A percentile compares a stretch with the other conserved stretches of the same genome.
These are phyloP conservation scores for Nyctalus aviator DNA, from an alignment of 2,797 vertebrate genomes.

Conservation along the genomic window DNA sequence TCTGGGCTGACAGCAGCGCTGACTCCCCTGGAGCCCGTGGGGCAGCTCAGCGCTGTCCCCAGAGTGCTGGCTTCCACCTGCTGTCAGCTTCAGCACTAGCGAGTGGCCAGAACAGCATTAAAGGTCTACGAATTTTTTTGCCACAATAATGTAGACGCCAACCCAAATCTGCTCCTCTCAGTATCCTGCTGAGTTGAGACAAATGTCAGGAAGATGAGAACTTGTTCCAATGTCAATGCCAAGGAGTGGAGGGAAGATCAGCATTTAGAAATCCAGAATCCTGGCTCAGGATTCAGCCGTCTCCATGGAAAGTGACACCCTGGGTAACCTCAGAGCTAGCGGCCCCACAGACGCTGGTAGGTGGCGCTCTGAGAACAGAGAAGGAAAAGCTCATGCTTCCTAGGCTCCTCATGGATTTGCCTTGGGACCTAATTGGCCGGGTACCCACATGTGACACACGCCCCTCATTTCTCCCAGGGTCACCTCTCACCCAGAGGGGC, in stretches of 20 bases:
- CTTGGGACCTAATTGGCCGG: fast-evolving
- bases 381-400: not conserved
- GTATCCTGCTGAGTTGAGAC: not conserved
- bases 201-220: not conserved
- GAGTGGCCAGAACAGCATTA: not conserved
- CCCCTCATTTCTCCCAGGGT: not conserved
- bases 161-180: not conserved
- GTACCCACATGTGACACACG: fast-evolving
- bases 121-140: not conserved
- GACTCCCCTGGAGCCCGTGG: not conserved
- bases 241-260: not conserved
- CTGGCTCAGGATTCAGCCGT: not conserved
- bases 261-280: not conserved
- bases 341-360: not conserved
- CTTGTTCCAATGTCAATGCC: not conserved
- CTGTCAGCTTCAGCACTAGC: not conserved
- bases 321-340: not conserved
- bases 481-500: not conserved
- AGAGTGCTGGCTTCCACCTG: not conserved
- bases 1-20: not conserved
- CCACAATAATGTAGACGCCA: not conserved
- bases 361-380: too few species aligned
- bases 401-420: not conserved
- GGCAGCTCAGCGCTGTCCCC: not conserved
- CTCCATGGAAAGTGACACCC: not conserved